Evolutionary conservation across 2,113 vertebrate species (phyloP).

Genomic region (Protobothrops mucrosquamatus): DNA sequence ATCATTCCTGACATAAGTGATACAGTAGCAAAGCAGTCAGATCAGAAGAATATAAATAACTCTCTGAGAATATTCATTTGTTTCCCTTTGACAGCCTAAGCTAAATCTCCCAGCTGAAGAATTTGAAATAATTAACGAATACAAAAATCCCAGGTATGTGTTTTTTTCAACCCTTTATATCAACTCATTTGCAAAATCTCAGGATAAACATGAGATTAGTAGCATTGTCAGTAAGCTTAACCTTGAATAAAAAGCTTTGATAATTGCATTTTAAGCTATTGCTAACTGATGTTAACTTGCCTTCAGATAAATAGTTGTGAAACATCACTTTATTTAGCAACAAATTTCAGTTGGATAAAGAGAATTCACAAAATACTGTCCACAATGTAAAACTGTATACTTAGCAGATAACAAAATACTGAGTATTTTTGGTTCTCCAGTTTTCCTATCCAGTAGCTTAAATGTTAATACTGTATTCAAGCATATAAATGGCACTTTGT

Average conservation of each 20-base stretch:
- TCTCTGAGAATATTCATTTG: neutral
- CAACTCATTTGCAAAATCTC: neutral
- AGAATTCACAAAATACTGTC: neutral
- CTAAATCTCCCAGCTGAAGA: conserved; percentile 54
- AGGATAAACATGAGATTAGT: neutral
- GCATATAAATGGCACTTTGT: neutral
- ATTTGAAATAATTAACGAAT: conserved; percentile 62
- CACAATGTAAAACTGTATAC: neutral
- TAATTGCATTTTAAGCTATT: neutral
- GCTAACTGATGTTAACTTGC: conserved; percentile 20
- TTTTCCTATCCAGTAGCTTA: neutral
- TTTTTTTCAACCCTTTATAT: neutral
- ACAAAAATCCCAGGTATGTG: conserved; percentile 70
- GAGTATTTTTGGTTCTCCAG: neutral
- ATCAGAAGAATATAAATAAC: neutral
- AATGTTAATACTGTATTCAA: neutral
- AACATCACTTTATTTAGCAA: neutral
- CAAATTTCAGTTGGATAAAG: neutral
- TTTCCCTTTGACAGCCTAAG: conserved; percentile 62
- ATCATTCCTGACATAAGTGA: neutral
- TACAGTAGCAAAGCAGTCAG: neutral
- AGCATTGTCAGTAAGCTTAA: conserved; percentile 26
- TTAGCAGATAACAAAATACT: neutral
- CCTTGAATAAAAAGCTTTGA: conserved; percentile 16
- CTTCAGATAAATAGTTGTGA: neutral